Evolutionary conservation across 1,140 invertebrate genomes (phyloP).

Genomic region (Rhagoletis pomonella): DNA sequence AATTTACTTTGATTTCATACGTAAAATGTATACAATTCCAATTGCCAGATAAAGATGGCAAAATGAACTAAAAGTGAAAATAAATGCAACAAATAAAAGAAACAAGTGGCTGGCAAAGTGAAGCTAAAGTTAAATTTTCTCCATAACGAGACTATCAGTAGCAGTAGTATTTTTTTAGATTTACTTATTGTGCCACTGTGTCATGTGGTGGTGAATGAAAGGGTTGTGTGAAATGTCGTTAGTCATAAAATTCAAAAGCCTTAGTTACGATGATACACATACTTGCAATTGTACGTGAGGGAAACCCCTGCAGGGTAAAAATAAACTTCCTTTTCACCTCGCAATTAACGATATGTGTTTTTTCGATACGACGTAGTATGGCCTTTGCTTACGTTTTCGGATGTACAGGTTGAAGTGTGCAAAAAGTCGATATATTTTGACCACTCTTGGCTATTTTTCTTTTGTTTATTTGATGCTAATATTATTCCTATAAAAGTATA

Average conservation of each 20-base stretch:
- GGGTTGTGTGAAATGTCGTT: background rate
- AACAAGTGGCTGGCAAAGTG: background rate
- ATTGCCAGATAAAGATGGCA: conserved; percentile 18
- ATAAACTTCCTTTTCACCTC: no score
- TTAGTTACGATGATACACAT: background rate
- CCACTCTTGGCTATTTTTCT: no score
- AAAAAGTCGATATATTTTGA: no score
- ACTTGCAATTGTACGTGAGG: no score
- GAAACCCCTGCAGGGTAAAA: no score
- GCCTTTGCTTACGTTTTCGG: no score
- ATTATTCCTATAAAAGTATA: no score
- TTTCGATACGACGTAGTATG: no score
- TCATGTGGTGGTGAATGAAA: background rate
- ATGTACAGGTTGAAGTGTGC: no score
- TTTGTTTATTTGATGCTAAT: no score
- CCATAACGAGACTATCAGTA: background rate
- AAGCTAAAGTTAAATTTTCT: background rate
- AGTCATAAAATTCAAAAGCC: conserved; percentile 12
- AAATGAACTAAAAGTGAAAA: background rate
- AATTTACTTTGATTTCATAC: conserved; percentile 34
- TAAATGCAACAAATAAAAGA: background rate
- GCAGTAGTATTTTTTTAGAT: background rate
- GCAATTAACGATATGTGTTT: no score
- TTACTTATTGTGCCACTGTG: conserved; percentile 19
- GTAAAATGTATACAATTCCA: conserved; percentile 35